phyloP scores from a whole-genome alignment of 1,140 invertebrate species.

The Ips typographus region DNA sequence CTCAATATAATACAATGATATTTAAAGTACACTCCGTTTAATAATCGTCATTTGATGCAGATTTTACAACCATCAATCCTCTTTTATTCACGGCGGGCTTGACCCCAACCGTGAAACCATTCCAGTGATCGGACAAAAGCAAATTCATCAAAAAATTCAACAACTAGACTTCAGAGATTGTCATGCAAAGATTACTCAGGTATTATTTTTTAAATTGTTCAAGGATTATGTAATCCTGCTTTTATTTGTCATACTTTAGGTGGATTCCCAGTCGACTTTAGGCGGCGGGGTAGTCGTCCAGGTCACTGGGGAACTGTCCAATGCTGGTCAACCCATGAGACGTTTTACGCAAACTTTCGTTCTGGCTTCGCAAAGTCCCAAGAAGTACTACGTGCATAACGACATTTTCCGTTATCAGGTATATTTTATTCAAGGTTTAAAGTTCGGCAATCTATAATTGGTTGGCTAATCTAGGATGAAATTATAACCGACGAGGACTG shows the following conservation, averaged over 20 bases:
- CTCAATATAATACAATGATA: no score
- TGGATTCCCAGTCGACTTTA: constrained; percentile 80
- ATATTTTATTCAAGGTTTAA: not conserved
- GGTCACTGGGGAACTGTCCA: constrained; percentile 94
- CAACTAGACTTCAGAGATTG: constrained; percentile 94
- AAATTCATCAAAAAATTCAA: constrained; percentile 95
- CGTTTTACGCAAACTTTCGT: constrained; percentile 98
- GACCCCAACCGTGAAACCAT: constrained; percentile 80
- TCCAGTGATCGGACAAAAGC: constrained; percentile 87
- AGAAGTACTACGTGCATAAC: constrained; percentile 98
- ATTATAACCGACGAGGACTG: constrained; percentile 77
- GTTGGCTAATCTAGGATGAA: constrained; percentile 60
- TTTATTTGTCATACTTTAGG: constrained; percentile 57
- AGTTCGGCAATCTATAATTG: not conserved
- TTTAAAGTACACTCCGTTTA: no score
- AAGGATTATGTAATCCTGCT: not conserved
- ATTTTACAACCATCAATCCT: constrained; percentile 94
- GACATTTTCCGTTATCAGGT: constrained; percentile 98
- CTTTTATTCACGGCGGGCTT: constrained; percentile 91
- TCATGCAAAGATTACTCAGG: constrained; percentile 93
- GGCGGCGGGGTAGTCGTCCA: constrained; percentile 95
- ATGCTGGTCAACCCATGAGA: constrained; percentile 93
- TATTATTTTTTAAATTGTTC: constrained; percentile 11
- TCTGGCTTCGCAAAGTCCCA: constrained; percentile 88
- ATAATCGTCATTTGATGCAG: constrained; percentile 53